Evolutionary conservation across 1,140 invertebrate genomes (phyloP), one percentile per base, ranked within the genome.

Genomic region (Telenomus remus): DNA sequence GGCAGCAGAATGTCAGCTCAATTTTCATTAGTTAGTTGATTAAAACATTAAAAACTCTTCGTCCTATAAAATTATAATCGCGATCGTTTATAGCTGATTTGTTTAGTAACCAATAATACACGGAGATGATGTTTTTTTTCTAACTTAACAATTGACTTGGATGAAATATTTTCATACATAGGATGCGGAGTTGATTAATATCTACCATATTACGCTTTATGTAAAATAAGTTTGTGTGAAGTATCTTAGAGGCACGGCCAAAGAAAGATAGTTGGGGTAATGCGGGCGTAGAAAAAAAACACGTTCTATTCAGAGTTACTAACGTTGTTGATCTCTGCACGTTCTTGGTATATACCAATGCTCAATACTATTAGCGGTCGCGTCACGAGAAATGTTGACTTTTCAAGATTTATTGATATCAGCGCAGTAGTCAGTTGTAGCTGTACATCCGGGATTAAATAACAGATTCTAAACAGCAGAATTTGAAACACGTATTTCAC

Each of bases 381-480:
- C 65, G 55, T 65, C 65, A 70, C 50, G 66, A 76, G 66, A 66
- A 76, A 70, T 59, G 73, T 76, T 76, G 73, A 69, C 65, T 69
- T 69, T 65, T 65, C 35, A 60, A 76, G 74, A 76, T 76, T 76
- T 76, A 76, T 76, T 56, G 74, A 76, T 76, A 76, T 76, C 61
- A 65, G 43, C 37, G 53, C 66, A 51, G 71, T 69, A 76, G 73
- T 70, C 60, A 69, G 66, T 49, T 66, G 66, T 71, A 66, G 71
- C 65, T 76, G 61, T 71, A 56, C 61, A 76, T 76, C 74, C 74
- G 66, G 66, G 66, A 76, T 66, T 76, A 70, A 70, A 76, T 55
- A 66, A 70, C 65, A 51, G 61, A 76, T 76, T 76, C 66, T 50
- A 76, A 53, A 54, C 10, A 43, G 55, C 49, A 60, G 65, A 65